These are phyloP conservation scores for Apis dorsata DNA, from an alignment of 1,140 invertebrate genomes.

Conservation along the genomic window DNA sequence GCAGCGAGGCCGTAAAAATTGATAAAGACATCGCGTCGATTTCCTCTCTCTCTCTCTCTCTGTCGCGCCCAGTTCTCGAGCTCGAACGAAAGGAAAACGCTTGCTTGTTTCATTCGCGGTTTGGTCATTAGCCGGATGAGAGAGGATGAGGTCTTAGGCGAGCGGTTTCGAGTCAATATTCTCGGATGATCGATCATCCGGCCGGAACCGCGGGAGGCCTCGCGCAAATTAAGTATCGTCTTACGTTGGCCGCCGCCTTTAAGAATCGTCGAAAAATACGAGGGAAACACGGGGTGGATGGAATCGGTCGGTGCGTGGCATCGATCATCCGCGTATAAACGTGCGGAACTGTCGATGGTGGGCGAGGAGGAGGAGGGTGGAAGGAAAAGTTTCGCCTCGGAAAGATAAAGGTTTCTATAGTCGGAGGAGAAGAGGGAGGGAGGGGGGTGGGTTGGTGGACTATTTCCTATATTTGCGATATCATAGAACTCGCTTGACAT, in stretches of 20 bases:
- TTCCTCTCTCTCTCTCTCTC: no score
- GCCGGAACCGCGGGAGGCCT: constrained; percentile 50
- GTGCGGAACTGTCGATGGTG: no score
- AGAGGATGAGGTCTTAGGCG: constrained; percentile 70
- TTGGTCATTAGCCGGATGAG: constrained; percentile 76
- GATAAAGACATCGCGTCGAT: constrained; percentile 32
- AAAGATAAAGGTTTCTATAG: constrained; percentile 60
- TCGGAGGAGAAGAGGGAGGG: neutral
- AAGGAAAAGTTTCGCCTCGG: constrained; percentile 11
- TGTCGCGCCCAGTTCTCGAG: no score
- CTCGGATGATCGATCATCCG: constrained; percentile 76
- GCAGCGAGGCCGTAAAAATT: constrained; percentile 15
- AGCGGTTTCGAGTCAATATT: constrained; percentile 71
- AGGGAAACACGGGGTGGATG: neutral
- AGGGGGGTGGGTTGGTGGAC: constrained; percentile 41
- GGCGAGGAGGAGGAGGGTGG: neutral
- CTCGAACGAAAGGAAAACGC: constrained; percentile 2
- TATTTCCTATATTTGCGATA: constrained; percentile 74
- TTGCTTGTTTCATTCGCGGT: constrained; percentile 68
- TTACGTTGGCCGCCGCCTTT: constrained; percentile 46
- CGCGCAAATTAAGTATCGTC: constrained; percentile 71
- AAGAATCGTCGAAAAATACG: constrained; percentile 26
- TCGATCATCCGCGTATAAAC: constrained; percentile 14
- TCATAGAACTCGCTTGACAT: constrained; percentile 58
- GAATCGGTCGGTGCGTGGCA: neutral